Evolutionary conservation across 1,140 invertebrate genomes (phyloP).

Genomic region (Cydia strobilella): DNA sequence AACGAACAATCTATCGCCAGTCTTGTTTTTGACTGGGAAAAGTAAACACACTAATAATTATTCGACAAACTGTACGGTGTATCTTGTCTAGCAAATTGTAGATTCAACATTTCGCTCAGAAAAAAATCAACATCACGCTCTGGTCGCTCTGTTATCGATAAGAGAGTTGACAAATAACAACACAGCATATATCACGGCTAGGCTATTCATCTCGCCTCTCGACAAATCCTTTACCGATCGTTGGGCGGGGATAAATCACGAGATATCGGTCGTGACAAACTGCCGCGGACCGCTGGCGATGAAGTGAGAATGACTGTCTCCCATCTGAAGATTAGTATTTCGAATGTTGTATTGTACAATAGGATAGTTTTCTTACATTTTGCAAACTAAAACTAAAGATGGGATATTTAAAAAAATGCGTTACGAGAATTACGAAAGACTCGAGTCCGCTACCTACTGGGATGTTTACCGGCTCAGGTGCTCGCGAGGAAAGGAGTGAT

Average conservation of each 20-base stretch:
- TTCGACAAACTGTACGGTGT: no score
- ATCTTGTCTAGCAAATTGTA: background rate
- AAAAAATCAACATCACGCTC: background rate
- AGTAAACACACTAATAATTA: no score
- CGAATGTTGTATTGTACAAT: background rate
- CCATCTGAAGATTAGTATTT: background rate
- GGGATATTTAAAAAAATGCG: no score
- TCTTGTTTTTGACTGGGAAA: no score
- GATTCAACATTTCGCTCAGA: background rate
- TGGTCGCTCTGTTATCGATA: background rate
- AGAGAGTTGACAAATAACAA: constrained; percentile 37
- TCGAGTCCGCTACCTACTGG: no score
- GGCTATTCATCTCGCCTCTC: constrained; percentile 56
- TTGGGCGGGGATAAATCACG: constrained; percentile 54
- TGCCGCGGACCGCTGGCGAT: constrained; percentile 23
- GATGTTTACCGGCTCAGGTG: no score
- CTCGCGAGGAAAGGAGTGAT: no score
- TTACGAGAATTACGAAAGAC: no score
- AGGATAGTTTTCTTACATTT: background rate
- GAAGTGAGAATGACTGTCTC: background rate
- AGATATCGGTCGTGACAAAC: constrained; percentile 49
- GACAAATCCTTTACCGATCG: constrained; percentile 56
- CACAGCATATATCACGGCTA: constrained; percentile 37
- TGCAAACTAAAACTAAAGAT: background rate
- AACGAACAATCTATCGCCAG: no score